Evolutionary conservation across 2,113 vertebrate genomes (phyloP).

Genomic region (Crypturellus undulatus): DNA sequence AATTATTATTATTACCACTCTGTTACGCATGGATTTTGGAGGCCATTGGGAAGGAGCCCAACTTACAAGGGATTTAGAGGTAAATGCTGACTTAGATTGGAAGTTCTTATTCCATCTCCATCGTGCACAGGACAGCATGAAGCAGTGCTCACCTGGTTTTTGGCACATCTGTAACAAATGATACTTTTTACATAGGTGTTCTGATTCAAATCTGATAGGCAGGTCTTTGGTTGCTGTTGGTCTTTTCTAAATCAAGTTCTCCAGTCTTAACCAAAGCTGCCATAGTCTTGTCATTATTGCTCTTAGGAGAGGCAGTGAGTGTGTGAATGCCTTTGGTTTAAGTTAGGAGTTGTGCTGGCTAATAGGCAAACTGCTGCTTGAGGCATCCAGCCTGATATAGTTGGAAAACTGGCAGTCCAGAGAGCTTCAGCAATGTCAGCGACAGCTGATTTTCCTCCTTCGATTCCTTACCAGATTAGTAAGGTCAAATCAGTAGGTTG

Average conservation of each 20-base stretch:
- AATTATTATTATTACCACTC: background rate
- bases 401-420: background rate
- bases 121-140: background rate
- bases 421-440: background rate
- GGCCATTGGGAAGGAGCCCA: conserved; percentile 19
- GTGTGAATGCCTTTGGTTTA: background rate
- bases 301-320: background rate
- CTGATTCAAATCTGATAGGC: background rate
- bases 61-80: conserved; percentile 38
- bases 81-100: conserved; percentile 6
- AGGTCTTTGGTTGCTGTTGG: background rate
- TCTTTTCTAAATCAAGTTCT: background rate
- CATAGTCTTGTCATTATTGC: background rate
- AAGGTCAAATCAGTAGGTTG: background rate
- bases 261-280: background rate
- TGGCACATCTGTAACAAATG: background rate
- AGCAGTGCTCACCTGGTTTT: background rate
- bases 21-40: conserved; percentile 6
- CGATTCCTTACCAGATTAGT: background rate
- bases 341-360: background rate
- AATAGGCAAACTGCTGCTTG: background rate
- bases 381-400: background rate
- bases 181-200: background rate
- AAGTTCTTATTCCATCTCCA: background rate
- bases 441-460: background rate